These are phyloP conservation scores for Tachina fera DNA, from an alignment of 2,888 invertebrate species.

Conservation along the genomic window DNA sequence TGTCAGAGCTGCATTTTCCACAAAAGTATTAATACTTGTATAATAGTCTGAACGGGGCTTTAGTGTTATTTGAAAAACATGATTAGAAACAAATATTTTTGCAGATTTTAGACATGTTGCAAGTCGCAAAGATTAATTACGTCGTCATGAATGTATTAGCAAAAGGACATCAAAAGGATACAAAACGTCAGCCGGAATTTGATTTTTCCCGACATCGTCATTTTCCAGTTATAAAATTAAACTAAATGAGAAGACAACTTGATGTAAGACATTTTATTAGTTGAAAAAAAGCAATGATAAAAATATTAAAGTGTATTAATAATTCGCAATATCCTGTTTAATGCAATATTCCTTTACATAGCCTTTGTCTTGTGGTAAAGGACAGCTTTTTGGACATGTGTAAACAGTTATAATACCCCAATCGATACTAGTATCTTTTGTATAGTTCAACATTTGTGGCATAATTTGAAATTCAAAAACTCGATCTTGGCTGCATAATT, in stretches of 20 bases:
- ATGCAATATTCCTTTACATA: slow-evolving; percentile 92
- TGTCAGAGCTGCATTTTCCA: too few species aligned
- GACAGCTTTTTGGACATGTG: slow-evolving; percentile 92
- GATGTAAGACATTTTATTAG: slow-evolving; percentile 6
- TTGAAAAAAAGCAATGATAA: slow-evolving; percentile 2
- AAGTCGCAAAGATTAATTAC: slow-evolving; percentile 97
- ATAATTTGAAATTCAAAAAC: slow-evolving; percentile 97
- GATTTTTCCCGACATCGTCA: slow-evolving; percentile 95
- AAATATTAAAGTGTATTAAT: slow-evolving; percentile 33
- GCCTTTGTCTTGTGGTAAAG: slow-evolving; percentile 83
- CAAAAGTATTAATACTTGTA: too few species aligned
- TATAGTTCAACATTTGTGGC: slow-evolving; percentile 90
- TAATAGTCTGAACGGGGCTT: too few species aligned
- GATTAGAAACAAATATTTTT: not conserved
- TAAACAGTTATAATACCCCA: slow-evolving; percentile 95
- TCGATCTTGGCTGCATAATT: slow-evolving; percentile 88
- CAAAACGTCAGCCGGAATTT: slow-evolving; percentile 93
- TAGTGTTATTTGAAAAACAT: not conserved
- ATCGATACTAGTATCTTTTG: slow-evolving; percentile 90
- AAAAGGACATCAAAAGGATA: slow-evolving; percentile 95
- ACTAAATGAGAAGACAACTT: slow-evolving; percentile 37
- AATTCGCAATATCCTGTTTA: slow-evolving; percentile 90
- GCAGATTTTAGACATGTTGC: slow-evolving; percentile 91
- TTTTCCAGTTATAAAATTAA: slow-evolving; percentile 93
- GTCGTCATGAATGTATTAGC: slow-evolving; percentile 96